phyloP scores from a whole-genome alignment of 2,888 invertebrate species.

The Stomorhina lunata region DNA sequence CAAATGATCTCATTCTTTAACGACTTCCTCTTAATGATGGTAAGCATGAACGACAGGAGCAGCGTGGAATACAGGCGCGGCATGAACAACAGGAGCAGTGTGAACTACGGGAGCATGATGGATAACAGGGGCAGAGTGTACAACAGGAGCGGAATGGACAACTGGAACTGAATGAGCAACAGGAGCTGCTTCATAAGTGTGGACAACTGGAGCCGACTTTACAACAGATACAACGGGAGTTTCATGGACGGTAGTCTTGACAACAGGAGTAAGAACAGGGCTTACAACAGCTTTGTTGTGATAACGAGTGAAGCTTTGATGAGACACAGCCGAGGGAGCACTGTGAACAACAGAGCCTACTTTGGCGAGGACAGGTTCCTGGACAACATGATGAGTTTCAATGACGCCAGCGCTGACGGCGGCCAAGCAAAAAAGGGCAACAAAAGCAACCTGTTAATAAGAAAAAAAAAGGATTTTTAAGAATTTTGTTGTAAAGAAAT shows the following conservation, averaged over 20 bases:
- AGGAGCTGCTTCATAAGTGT: slow-evolving; percentile 38
- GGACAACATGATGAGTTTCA: slow-evolving; percentile 70
- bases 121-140: slow-evolving; percentile 59
- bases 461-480: not conserved
- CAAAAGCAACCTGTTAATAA: slow-evolving; percentile 49
- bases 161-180: slow-evolving; percentile 8
- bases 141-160: slow-evolving; percentile 59
- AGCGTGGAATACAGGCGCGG: not conserved
- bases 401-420: slow-evolving; percentile 70
- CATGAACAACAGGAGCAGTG: not conserved
- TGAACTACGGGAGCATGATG: slow-evolving; percentile 56
- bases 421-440: slow-evolving; percentile 71
- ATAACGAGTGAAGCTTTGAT: slow-evolving; percentile 81
- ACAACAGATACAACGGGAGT: slow-evolving; percentile 73
- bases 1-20: not conserved
- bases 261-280: slow-evolving; percentile 47
- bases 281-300: slow-evolving; percentile 78
- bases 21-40: not conserved
- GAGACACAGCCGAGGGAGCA: slow-evolving; percentile 80
- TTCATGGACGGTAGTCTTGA: slow-evolving; percentile 65
- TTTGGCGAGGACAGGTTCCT: slow-evolving; percentile 74
- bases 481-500: not conserved
- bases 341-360: slow-evolving; percentile 70
- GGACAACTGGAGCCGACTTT: slow-evolving; percentile 26
- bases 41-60: slow-evolving; percentile 13